Percentiles rank a stretch among this genome's conserved stretches.
Evolutionary conservation across 2,113 vertebrate species (phyloP).

Genomic region (Turdus rufiventris): DNA sequence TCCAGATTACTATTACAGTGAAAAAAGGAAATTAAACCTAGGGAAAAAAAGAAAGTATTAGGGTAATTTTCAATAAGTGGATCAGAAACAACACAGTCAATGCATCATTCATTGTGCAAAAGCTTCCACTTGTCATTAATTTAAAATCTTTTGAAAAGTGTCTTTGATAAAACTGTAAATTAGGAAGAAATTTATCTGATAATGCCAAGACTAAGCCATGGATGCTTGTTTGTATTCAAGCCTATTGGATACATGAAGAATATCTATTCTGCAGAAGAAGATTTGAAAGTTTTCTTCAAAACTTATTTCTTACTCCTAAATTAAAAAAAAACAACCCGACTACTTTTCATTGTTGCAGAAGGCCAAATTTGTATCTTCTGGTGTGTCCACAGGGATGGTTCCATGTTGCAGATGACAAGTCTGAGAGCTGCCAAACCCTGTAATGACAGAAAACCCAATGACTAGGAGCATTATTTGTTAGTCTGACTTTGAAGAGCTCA

Average conservation of each 20-base stretch:
- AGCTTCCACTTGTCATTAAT: neutral
- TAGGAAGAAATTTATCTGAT: neutral
- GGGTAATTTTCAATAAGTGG: neutral
- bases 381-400: neutral
- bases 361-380: neutral
- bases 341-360: neutral
- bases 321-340: neutral
- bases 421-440: neutral
- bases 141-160: neutral
- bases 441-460: neutral
- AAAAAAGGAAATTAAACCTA: neutral
- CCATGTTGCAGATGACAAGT: neutral
- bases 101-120: neutral
- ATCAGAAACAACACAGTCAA: neutral
- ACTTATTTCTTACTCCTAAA: neutral
- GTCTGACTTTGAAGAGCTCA: constrained; percentile 19
- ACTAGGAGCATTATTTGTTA: constrained; percentile 7
- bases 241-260: neutral
- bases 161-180: neutral
- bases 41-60: neutral
- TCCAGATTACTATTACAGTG: neutral
- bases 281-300: neutral
- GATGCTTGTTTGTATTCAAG: neutral
- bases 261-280: neutral
- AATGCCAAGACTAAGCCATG: neutral